Evolutionary conservation across 1,140 invertebrate genomes (phyloP).

Genomic region (Brachionus plicatilis): DNA sequence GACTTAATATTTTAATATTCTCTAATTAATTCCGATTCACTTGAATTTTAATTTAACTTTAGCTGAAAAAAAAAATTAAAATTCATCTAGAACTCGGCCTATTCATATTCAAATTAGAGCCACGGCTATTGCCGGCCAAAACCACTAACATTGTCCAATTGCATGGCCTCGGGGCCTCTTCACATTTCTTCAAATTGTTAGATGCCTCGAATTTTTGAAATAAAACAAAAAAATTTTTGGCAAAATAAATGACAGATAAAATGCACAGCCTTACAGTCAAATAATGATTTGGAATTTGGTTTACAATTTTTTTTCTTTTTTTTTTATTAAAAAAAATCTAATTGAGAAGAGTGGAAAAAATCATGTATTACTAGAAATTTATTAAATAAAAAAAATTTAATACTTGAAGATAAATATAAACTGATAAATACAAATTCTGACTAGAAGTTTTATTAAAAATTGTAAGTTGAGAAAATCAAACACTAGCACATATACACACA

Average conservation of each 20-base stretch:
- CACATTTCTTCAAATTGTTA: neutral
- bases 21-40: slow-evolving; percentile 27
- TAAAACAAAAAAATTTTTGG: neutral
- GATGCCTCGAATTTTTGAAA: neutral
- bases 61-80: neutral
- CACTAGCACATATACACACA: neutral
- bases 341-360: neutral
- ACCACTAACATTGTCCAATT: neutral
- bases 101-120: neutral
- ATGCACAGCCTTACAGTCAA: neutral
- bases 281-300: neutral
- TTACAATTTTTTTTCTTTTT: neutral
- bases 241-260: neutral
- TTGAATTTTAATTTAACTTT: slow-evolving; percentile 2
- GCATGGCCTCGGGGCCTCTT: neutral
- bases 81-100: neutral
- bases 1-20: neutral
- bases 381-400: slow-evolving; percentile 14
- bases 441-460: neutral
- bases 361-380: slow-evolving; percentile 26
- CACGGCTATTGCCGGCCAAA: neutral
- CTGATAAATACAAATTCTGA: neutral
- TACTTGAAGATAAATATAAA: slow-evolving; percentile 12
- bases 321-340: neutral
- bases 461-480: slow-evolving; percentile 36